Evolutionary conservation across 1,140 invertebrate species (phyloP), one percentile per base, ranked within the genome.

Genomic region (Trichonephila clavata): DNA sequence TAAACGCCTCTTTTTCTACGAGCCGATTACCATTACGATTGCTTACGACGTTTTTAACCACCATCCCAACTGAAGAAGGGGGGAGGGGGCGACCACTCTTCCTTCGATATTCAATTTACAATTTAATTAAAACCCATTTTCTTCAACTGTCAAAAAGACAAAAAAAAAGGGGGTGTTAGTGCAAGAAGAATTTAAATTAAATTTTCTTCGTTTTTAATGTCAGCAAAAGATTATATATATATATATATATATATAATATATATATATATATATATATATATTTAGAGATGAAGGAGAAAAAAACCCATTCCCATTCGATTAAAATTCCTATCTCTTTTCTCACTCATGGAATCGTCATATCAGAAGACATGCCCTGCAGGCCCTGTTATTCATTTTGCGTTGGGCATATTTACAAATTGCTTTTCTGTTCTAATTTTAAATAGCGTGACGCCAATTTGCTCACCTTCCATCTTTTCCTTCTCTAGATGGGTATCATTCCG

Each of bases 381-480:
- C 59, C 61, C 24, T 16, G 59, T 86, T 86, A 86, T 86, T 27
- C 59, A 59, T 86, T n/a, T 24, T 59, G 50, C 24, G 18, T 27
- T 63, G 50, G 84, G 84, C 84, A 77, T 77, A 86, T 60, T 86
- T 86, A 86, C 84, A 86, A 86, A 86, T 86, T 86, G 59, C 84
- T 32, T 86, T 86, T 18, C 60, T 86, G 71, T 86, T 86, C 27
- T 86, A 60, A 61, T 86, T 86, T 86, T 86, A 61, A 61, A 61
- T 61, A 20, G 27, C 60, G 27, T 60, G 60, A 61, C 57, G 27
- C 27, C 27, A 32, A 60, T 86, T 61, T 86, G 27, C 60, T 27
- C 27, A 50, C 7, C 59, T 65, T 5, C 59, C 27, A 32, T 18
- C 14, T 27, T 39, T 39, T 39, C 71, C 27, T 77, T 77, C 71